These are phyloP conservation scores for Siniperca undulata DNA, from an alignment of 2,797 vertebrate species.

Conservation along the genomic window DNA sequence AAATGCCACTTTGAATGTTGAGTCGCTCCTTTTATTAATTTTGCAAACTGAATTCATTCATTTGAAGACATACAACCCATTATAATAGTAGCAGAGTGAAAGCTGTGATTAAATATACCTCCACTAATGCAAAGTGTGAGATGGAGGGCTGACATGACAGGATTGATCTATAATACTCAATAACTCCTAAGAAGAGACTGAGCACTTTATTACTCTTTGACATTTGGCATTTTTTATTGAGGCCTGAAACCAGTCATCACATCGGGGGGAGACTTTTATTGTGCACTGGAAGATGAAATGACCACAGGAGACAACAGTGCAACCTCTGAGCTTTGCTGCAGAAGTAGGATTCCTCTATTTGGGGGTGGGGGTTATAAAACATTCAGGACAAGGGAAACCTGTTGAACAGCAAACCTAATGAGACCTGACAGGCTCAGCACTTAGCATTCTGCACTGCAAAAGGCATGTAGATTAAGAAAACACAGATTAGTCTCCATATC, in stretches of 20 bases:
- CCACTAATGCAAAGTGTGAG: conserved; percentile 8
- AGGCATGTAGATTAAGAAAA: conserved; percentile 44
- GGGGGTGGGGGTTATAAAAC: conserved; percentile 3
- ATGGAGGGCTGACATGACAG: conserved; percentile 36
- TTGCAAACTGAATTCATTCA: conserved; percentile 22
- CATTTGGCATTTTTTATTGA: background rate
- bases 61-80: conserved; percentile 11
- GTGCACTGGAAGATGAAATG: conserved; percentile 15
- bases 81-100: conserved; percentile 28
- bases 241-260: conserved; percentile 16
- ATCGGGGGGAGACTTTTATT: conserved; percentile 7
- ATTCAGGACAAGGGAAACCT: conserved; percentile 17
- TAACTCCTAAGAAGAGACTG: conserved; percentile 35
- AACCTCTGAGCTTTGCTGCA: conserved; percentile 29
- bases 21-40: conserved; percentile 37
- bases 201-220: conserved; percentile 41
- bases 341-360: conserved; percentile 25
- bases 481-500: conserved; percentile 27
- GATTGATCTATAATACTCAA: conserved; percentile 29
- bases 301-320: conserved; percentile 14
- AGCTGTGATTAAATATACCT: conserved; percentile 43
- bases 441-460: conserved; percentile 37
- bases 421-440: conserved; percentile 55
- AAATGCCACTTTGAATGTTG: conserved; percentile 36
- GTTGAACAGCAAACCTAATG: conserved; percentile 61